phyloP scores from a whole-genome alignment of 2,797 vertebrate species.

The Emydoidea blandingii region DNA sequence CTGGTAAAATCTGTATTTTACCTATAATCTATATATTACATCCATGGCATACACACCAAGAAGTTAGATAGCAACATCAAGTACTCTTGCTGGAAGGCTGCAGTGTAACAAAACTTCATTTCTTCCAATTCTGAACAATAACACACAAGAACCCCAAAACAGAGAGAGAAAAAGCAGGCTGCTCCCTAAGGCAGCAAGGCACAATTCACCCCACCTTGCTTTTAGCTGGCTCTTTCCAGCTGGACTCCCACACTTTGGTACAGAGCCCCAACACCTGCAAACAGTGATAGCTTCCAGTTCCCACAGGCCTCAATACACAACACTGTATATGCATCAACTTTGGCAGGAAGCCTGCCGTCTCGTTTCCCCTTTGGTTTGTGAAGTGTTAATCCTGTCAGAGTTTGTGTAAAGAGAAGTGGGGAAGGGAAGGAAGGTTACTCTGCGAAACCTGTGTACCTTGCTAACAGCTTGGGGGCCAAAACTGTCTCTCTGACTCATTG shows the following conservation, averaged over 20 bases:
- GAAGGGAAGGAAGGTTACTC: not conserved
- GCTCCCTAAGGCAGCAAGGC: not conserved
- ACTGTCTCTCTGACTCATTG: not conserved
- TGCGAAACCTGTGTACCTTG: not conserved
- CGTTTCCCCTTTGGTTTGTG: not conserved
- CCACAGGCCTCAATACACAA: not conserved
- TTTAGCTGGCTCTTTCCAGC: not conserved
- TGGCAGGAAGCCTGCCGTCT: not conserved
- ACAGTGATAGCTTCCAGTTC: too few species aligned
- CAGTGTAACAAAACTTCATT: not conserved
- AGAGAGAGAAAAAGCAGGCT: not conserved
- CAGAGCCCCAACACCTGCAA: not conserved
- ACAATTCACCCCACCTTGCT: not conserved
- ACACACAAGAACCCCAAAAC: not conserved
- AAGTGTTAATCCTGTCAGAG: not conserved
- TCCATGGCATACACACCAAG: not conserved
- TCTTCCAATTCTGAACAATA: not conserved
- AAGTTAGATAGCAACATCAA: not conserved
- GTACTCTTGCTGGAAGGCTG: not conserved
- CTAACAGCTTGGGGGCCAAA: not conserved
- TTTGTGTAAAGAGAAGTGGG: not conserved
- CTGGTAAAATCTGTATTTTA: not conserved
- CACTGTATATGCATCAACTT: not conserved
- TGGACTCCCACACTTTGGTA: not conserved
- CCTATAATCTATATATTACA: not conserved